Percentiles rank a stretch among this genome's conserved stretches.
Conservation (phyloP, 2,888 invertebrate genomes). For the Drosophila cognata region DNA sequence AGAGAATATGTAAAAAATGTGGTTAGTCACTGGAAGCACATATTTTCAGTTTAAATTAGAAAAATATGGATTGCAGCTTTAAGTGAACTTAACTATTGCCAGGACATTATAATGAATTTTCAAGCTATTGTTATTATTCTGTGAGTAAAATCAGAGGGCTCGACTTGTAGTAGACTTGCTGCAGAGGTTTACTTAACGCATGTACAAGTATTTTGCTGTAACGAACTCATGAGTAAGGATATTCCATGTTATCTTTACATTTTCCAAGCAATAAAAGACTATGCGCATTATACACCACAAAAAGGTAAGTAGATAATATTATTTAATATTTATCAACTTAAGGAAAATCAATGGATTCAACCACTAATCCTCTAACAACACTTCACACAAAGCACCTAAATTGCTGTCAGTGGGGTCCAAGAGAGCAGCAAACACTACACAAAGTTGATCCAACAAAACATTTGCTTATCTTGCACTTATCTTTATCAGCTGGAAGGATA, state of each 20-base stretch:
- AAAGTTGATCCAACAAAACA: constrained; percentile 54
- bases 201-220: not conserved
- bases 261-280: not conserved
- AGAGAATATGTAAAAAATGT: not conserved
- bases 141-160: not conserved
- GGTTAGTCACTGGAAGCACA: not conserved
- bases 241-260: not conserved
- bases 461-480: constrained; percentile 68
- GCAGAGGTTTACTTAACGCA: not conserved
- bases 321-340: constrained; percentile 9
- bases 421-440: constrained; percentile 50
- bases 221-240: not conserved
- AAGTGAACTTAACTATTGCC: not conserved
- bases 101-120: not conserved
- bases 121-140: not conserved
- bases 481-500: constrained; percentile 40
- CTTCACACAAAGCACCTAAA: constrained; percentile 35
- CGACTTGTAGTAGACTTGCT: not conserved
- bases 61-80: not conserved
- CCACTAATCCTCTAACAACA: constrained; percentile 37
- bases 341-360: constrained; percentile 7
- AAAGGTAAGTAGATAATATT: not conserved
- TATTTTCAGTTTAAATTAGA: not conserved
- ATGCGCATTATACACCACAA: not conserved
- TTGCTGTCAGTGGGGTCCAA: constrained; percentile 29